phyloP scores from a whole-genome alignment of 2,797 vertebrate genomes.

The Leptodactylus fallax region DNA sequence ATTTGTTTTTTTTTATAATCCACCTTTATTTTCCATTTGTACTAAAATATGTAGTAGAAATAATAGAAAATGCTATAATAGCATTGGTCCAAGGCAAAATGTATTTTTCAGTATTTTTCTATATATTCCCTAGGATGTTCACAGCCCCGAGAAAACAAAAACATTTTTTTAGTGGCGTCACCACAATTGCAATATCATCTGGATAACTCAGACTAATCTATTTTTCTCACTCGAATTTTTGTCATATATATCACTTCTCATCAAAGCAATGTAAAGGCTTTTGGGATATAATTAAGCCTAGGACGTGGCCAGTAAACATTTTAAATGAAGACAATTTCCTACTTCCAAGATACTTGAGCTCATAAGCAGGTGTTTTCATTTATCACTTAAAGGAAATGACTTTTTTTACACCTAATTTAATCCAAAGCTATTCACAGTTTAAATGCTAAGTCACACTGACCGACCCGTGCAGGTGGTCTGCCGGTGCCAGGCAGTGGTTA shows the following conservation, averaged over 20 bases:
- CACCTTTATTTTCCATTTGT: no score
- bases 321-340: slow-evolving; percentile 57
- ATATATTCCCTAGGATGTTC: no score
- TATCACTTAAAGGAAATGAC: slow-evolving; percentile 97
- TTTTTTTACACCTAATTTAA: slow-evolving; percentile 99
- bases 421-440: slow-evolving; percentile 97
- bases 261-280: slow-evolving; percentile 15
- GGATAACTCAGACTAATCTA: neutral
- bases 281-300: slow-evolving; percentile 39
- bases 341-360: slow-evolving; percentile 75
- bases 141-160: no score
- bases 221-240: neutral
- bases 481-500: slow-evolving; percentile 77
- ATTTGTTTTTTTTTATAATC: no score
- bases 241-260: neutral
- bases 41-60: no score
- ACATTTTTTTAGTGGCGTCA: neutral
- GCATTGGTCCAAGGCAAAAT: no score
- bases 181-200: neutral
- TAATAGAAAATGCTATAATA: no score
- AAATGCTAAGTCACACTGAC: slow-evolving; percentile 93
- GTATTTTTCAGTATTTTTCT: no score
- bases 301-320: slow-evolving; percentile 38
- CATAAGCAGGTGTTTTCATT: slow-evolving; percentile 94
- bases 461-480: slow-evolving; percentile 91